phyloP scores from a whole-genome alignment of 1,140 invertebrate species.

The Camponotus pennsylvanicus region DNA sequence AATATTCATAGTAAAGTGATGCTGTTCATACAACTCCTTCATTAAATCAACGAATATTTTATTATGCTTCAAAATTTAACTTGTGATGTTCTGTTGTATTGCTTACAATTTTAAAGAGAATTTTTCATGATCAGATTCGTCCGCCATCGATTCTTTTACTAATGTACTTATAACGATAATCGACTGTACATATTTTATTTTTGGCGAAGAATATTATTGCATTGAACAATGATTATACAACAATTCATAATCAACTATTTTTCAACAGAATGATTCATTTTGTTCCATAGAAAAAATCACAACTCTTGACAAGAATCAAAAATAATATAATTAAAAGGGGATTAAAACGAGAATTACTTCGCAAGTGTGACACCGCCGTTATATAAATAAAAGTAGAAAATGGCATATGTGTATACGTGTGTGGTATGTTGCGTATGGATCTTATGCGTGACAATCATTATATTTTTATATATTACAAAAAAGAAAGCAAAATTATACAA shows the following conservation, averaged over 20 bases:
- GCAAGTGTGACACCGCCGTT: not conserved
- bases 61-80: slow-evolving; percentile 35
- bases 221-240: slow-evolving; percentile 26
- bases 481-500: slow-evolving; percentile 32
- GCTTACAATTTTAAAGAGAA: slow-evolving; percentile 40
- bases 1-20: not conserved
- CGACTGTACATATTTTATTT: slow-evolving; percentile 46
- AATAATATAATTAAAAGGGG: not conserved
- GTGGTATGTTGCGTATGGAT: not conserved
- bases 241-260: not conserved
- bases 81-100: slow-evolving; percentile 33
- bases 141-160: slow-evolving; percentile 11
- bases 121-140: slow-evolving; percentile 15
- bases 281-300: not conserved
- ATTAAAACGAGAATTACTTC: not conserved
- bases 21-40: not conserved
- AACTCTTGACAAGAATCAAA: not conserved
- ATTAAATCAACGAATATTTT: slow-evolving; percentile 23
- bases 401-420: not conserved
- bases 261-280: not conserved
- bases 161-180: not conserved
- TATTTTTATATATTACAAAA: slow-evolving; percentile 34
- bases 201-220: slow-evolving; percentile 38
- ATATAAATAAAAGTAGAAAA: slow-evolving; percentile 8
- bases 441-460: not conserved